These are phyloP conservation scores for Aphelenchoides besseyi DNA, from an alignment of 1,140 invertebrate species.

Conservation along the genomic window DNA sequence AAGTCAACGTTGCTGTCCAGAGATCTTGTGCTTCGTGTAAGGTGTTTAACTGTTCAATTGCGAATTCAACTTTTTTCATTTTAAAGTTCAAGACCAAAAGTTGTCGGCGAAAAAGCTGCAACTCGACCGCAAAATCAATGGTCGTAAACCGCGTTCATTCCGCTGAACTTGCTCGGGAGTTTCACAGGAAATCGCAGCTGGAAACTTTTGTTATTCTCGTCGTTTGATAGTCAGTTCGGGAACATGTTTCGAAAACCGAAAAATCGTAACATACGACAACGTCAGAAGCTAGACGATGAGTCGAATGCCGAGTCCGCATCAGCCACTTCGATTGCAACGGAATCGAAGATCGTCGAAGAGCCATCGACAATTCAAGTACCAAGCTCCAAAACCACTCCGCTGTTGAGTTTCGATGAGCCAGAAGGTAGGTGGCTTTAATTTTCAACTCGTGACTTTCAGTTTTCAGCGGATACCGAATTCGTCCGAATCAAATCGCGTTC, in stretches of 20 bases:
- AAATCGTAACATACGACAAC: conserved; percentile 7
- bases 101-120: too few species aligned
- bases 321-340: neutral
- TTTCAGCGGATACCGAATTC: conserved; percentile 8
- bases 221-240: too few species aligned
- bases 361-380: neutral
- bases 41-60: too few species aligned
- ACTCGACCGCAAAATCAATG: too few species aligned
- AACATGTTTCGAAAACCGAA: conserved; percentile 27
- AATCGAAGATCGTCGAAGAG: conserved; percentile 5
- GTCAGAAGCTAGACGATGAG: neutral
- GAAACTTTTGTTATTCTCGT: too few species aligned
- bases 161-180: too few species aligned
- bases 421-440: conserved; percentile 27
- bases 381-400: neutral
- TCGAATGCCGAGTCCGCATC: conserved; percentile 11
- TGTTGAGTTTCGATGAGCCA: conserved; percentile 21
- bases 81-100: too few species aligned
- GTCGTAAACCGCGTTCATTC: too few species aligned
- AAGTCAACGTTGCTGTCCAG: too few species aligned
- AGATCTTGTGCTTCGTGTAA: too few species aligned
- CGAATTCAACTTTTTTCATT: too few species aligned
- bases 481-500: neutral
- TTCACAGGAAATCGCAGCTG: too few species aligned
- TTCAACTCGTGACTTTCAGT: neutral